A percentile compares a stretch with the other conserved stretches of the same genome.
Conservation (phyloP, 1,140 invertebrate species). For the Vanessa atalanta region DNA sequence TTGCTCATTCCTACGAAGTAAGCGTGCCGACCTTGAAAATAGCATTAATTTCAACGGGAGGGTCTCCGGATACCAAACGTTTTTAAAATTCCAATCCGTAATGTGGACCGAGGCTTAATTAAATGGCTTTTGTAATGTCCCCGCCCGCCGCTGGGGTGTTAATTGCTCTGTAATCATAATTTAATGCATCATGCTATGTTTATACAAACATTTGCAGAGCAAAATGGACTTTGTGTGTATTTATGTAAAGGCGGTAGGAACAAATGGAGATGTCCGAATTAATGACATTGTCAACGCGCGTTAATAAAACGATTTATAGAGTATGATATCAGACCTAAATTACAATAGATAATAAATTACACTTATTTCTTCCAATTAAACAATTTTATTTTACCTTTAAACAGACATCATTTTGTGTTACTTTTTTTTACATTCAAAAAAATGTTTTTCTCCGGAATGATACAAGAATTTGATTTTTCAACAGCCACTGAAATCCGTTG, state of each 20-base stretch:
- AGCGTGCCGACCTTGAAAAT: conserved; percentile 57
- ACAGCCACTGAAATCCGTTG: conserved; percentile 93
- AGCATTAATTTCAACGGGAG: conserved; percentile 44
- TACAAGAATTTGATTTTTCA: conserved; percentile 27
- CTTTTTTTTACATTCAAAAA: neutral
- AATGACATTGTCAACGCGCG: conserved; percentile 12
- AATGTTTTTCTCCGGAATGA: neutral
- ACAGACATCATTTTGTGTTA: neutral
- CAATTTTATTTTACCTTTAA: neutral
- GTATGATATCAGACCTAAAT: conserved; percentile 15
- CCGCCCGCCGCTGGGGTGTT: conserved; percentile 27
- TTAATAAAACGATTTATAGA: conserved; percentile 10
- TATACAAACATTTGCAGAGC: conserved; percentile 16
- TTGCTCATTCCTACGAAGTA: conserved; percentile 25
- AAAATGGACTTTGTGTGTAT: conserved; percentile 19
- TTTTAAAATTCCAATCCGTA: conserved; percentile 54
- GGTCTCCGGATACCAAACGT: conserved; percentile 34
- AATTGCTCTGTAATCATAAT: conserved; percentile 46
- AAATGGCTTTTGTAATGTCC: conserved; percentile 40
- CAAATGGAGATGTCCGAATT: conserved; percentile 5
- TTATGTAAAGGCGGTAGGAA: neutral
- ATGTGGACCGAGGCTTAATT: conserved; percentile 48
- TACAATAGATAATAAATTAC: conserved; percentile 17
- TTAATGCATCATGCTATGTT: conserved; percentile 34
- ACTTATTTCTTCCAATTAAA: neutral